phyloP scores from a whole-genome alignment of 1,140 invertebrate species.

The Drosophila baimaii region DNA sequence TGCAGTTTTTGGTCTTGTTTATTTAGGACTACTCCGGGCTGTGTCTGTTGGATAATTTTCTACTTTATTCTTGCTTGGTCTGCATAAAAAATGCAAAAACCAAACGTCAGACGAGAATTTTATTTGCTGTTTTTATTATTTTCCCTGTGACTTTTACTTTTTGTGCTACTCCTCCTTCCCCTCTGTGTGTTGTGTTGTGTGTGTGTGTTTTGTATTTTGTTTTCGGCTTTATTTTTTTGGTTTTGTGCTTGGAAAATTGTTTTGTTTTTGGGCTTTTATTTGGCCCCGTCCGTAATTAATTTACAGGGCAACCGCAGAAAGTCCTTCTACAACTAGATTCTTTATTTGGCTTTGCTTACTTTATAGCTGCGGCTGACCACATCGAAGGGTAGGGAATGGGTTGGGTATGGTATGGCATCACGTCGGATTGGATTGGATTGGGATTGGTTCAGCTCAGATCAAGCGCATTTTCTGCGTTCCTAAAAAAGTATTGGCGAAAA shows the following conservation, averaged over 20 bases:
- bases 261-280: conserved; percentile 50
- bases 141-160: conserved; percentile 28
- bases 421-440: conserved; percentile 13
- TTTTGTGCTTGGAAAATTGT: conserved; percentile 46
- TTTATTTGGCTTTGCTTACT: conserved; percentile 60
- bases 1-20: conserved; percentile 79
- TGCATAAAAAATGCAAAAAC: conserved; percentile 76
- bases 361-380: conserved; percentile 45
- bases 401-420: conserved; percentile 1
- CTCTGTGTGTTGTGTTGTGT: neutral
- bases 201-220: conserved; percentile 26
- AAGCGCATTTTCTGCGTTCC: conserved; percentile 34
- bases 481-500: conserved; percentile 30
- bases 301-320: conserved; percentile 59
- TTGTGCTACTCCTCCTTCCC: conserved; percentile 1
- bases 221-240: conserved; percentile 24
- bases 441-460: conserved; percentile 33
- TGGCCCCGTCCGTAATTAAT: conserved; percentile 63
- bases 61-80: conserved; percentile 53
- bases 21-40: conserved; percentile 66
- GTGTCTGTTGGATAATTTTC: conserved; percentile 65
- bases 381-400: conserved; percentile 5
- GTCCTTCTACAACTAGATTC: conserved; percentile 44
- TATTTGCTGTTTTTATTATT: conserved; percentile 58
- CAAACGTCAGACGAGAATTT: conserved; percentile 55